A percentile compares a stretch with the other conserved stretches of the same genome.
Evolutionary conservation across 2,113 vertebrate genomes (phyloP).

Genomic region (Hylia prasina): DNA sequence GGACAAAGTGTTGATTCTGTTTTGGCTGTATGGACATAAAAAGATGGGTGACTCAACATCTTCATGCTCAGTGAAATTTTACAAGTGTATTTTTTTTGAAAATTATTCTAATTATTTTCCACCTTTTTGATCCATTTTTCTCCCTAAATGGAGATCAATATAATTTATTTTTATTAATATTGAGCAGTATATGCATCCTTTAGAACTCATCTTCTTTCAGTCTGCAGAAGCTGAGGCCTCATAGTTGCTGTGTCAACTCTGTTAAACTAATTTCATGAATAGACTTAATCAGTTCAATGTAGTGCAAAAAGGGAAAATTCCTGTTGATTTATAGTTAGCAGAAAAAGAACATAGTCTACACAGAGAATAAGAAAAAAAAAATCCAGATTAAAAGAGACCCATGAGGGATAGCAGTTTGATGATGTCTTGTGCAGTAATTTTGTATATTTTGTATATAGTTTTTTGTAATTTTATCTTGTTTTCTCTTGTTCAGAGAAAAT

Average conservation of each 20-base stretch:
- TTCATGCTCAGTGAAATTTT: not conserved
- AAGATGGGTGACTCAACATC: not conserved
- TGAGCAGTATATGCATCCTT: not conserved
- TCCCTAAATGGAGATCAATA: not conserved
- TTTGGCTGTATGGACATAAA: not conserved
- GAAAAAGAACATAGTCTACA: not conserved
- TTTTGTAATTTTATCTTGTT: no score
- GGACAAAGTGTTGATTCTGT: not conserved
- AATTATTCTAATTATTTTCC: slow-evolving; percentile 1
- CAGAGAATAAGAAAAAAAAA: not conserved
- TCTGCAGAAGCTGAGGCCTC: not conserved
- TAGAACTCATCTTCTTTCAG: not conserved
- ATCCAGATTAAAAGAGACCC: not conserved
- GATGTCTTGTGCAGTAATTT: not conserved
- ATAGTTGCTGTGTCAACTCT: not conserved
- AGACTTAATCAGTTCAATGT: not conserved
- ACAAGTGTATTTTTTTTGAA: not conserved
- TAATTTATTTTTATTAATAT: not conserved
- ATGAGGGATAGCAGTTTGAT: not conserved
- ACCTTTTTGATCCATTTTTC: not conserved
- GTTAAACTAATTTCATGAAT: not conserved
- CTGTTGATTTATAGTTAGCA: not conserved
- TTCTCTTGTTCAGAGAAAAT: no score
- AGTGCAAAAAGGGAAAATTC: not conserved
- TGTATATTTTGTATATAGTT: no score